Evolutionary conservation across 2,797 vertebrate genomes (phyloP), one percentile per base, ranked within the genome.

Genomic region (Sciurus carolinensis): DNA sequence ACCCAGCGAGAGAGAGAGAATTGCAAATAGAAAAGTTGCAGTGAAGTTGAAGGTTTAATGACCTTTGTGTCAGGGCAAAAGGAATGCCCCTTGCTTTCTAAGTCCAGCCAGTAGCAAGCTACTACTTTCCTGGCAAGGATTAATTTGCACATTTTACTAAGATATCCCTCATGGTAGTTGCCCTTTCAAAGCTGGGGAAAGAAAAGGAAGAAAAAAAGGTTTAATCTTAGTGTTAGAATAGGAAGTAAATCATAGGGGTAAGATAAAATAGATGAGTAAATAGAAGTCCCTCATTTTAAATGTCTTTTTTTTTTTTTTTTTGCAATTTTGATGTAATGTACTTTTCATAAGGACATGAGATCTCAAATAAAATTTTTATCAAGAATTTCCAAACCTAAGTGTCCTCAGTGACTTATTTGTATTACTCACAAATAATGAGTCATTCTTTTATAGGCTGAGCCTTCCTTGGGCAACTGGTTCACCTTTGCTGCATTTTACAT

Each of bases 331-430:
- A 88, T 98, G 83, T 95, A 95, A 96, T 97, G 44, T 87, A 87
- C 33, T 92, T 95, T 96, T 96, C 94, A 92, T 87, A 95, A 97
- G 84, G 81, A 75, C 76, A 83, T 94, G 39, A 85, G 30, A 93
- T 89, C 57, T 92, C 77, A 95, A 97, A 97, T 97, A 98, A 98
- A 97, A 81, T 44, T 77, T 95, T 82, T 95, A 28, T 96, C 36
- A 95, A 95, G 80, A 92, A 69, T 97, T 95, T 90, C 50, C 76
- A 91, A 91, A 80, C 5, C 0, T 62, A 76, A 67, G 82, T 91
- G 83, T 97, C 50, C 39, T 95, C 79, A 79, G 57, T 96, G 89
- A 73, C 47, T 96, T 82, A 57, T 33, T 94, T 96, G 13, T 90
- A 69, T 79, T 54, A 15, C 13, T 93, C 20, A 87, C 44, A 90